Evolutionary conservation across 1,140 invertebrate species (phyloP).

Genomic region (Drosophila dunni): DNA sequence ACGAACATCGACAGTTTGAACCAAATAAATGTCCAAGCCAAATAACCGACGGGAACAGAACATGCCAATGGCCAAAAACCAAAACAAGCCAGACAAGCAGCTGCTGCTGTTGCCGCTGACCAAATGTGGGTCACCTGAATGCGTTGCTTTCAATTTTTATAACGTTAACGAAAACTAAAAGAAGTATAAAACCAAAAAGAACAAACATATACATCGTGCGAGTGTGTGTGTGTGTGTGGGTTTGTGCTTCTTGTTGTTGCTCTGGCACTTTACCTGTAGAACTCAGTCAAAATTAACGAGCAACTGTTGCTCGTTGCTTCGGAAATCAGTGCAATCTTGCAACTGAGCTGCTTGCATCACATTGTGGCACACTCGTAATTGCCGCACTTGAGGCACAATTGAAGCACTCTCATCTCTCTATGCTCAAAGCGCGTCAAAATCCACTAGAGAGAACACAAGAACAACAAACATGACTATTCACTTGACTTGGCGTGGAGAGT

Average conservation of each 20-base stretch:
- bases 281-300: slow-evolving; percentile 14
- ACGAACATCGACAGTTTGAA: slow-evolving; percentile 43
- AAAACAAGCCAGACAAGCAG: slow-evolving; percentile 48
- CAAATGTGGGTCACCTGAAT: slow-evolving; percentile 77
- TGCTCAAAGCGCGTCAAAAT: slow-evolving; percentile 67
- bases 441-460: slow-evolving; percentile 42
- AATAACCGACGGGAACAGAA: slow-evolving; percentile 40
- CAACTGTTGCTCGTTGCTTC: neutral
- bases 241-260: slow-evolving; percentile 7
- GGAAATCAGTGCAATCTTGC: slow-evolving; percentile 16
- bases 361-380: slow-evolving; percentile 40
- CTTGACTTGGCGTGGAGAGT: slow-evolving; percentile 20
- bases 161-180: slow-evolving; percentile 61
- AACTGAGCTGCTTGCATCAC: slow-evolving; percentile 23
- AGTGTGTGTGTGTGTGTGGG: slow-evolving; percentile 1
- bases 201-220: slow-evolving; percentile 19
- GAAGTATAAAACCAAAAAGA: slow-evolving; percentile 14
- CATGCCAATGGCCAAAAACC: slow-evolving; percentile 39
- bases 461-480: slow-evolving; percentile 36
- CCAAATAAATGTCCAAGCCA: slow-evolving; percentile 37
- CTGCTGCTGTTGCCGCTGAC: slow-evolving; percentile 25
- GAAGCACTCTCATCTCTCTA: slow-evolving; percentile 14
- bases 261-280: neutral
- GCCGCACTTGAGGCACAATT: slow-evolving; percentile 50
- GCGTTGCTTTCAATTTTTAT: slow-evolving; percentile 80